Evolutionary conservation across 53 echinoderm and acorn worm species (phyloP), one percentile per base, ranked within the genome.

Genomic region (Patiria pectinifera): DNA sequence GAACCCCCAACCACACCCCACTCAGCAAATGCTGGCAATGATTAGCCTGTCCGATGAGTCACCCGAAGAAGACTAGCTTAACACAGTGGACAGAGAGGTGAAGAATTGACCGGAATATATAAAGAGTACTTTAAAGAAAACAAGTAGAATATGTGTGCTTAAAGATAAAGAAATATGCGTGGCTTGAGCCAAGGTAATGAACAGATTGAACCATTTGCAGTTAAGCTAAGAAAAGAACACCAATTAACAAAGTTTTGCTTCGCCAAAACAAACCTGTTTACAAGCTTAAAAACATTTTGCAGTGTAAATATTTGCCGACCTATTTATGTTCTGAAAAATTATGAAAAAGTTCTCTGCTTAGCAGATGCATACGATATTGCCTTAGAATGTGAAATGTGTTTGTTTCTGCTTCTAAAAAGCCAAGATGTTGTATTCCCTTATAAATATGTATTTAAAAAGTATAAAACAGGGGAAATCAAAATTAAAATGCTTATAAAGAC

Each of bases 21-120:
- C 90, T n/a, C 90, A 69, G 69, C 47, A 62, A 69, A 90, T 90
- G 90, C 70, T 90, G 24, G 43, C 80, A 8, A 63, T 80, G 66
- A 69, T 4, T 81, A 80, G 22, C 53, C 22, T n/a, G 14, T 46
- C 80, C 8, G 0, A 23, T 26, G 22, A 62, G 1, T 5, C 90
- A 3, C 25, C 11, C 21, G 6, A 80, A 48, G 90, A 90, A 9
- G 66, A 45, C 62, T 44, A 66, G 66, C 26, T 63, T 15, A 11
- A 46, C 23, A n/a, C 59, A 82, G 82, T 4, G 21, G 82, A 4
- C 46, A 59, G 11, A 22, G 12, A 21, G n/a, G 21, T 21, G 59
- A 82, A 19, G 23, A 19, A n/a, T 59, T 59, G 82, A 44, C 82
- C 82, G 53, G 59, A 49, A 14, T 48, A 82, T 19, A 4, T 12